phyloP scores from a whole-genome alignment of 2,888 invertebrate genomes.

The Parelbella ahira region DNA sequence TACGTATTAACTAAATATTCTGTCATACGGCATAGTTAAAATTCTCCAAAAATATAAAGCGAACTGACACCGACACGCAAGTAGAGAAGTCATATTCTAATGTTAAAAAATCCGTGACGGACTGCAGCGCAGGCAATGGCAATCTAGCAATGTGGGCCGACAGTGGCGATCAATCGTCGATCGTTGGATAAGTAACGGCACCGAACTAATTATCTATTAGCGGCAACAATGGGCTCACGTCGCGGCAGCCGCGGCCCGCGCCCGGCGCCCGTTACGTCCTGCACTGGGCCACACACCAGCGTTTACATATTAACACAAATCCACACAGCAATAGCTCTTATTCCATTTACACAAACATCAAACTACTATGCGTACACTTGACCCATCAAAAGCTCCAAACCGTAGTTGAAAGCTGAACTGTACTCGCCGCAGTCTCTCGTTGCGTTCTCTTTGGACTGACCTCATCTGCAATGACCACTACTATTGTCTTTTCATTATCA shows the following conservation, averaged over 20 bases:
- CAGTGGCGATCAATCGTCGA: constrained; percentile 48
- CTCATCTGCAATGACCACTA: too few relatives aligned
- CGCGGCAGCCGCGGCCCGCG: constrained; percentile 37
- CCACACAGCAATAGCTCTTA: constrained; percentile 6
- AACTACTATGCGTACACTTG: neutral
- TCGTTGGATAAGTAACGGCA: constrained; percentile 70
- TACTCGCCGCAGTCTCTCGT: neutral
- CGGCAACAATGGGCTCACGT: constrained; percentile 72
- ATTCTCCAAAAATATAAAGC: too few relatives aligned
- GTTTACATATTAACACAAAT: constrained; percentile 1
- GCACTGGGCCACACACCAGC: constrained; percentile 7
- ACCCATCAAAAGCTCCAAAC: constrained; percentile 11
- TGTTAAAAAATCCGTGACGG: constrained; percentile 30
- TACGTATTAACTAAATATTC: too few relatives aligned
- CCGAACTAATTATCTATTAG: constrained; percentile 75
- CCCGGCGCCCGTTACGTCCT: constrained; percentile 35
- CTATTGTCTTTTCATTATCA: too few relatives aligned
- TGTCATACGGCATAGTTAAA: too few relatives aligned
- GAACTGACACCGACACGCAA: too few relatives aligned
- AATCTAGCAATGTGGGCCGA: constrained; percentile 53
- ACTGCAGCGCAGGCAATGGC: constrained; percentile 46
- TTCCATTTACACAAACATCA: constrained; percentile 5
- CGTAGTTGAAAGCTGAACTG: too few relatives aligned
- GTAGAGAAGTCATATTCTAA: too few relatives aligned
- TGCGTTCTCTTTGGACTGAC: constrained; percentile 6